These are phyloP conservation scores for Toxonevra muliebris DNA, from an alignment of 2,888 invertebrate genomes.

Conservation along the genomic window DNA sequence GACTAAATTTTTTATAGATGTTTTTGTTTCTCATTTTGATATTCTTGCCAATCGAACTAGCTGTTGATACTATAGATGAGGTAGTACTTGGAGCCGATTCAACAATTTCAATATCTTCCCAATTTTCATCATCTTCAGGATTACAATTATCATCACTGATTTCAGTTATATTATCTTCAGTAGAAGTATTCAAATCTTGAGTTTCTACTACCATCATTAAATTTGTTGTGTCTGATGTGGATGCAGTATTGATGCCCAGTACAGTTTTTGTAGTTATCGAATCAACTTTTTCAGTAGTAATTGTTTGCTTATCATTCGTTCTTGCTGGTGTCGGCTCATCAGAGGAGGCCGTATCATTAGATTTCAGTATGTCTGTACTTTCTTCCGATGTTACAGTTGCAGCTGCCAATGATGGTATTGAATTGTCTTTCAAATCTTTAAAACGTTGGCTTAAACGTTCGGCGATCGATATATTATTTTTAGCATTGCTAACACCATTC, in stretches of 20 bases:
- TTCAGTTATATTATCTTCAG: too few species aligned
- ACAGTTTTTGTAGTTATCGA: not conserved
- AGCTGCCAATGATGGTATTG: not conserved
- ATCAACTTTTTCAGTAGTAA: slow-evolving; percentile 25
- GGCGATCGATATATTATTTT: slow-evolving; percentile 46
- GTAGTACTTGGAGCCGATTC: slow-evolving; percentile 36
- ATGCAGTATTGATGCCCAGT: slow-evolving; percentile 5
- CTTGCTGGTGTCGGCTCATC: too few species aligned
- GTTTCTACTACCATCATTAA: too few species aligned
- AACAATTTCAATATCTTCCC: slow-evolving; percentile 56
- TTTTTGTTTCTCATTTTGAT: slow-evolving; percentile 40
- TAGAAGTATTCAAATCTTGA: too few species aligned
- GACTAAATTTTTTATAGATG: slow-evolving; percentile 46
- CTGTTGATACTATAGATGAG: slow-evolving; percentile 16
- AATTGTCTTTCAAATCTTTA: slow-evolving; percentile 42
- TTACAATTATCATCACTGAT: not conserved
- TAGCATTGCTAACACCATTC: slow-evolving; percentile 20
- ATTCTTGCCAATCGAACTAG: slow-evolving; percentile 18
- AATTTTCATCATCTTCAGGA: slow-evolving; percentile 51
- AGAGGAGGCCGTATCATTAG: not conserved
- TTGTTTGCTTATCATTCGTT: not conserved
- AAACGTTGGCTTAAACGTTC: slow-evolving; percentile 51
- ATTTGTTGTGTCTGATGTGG: not conserved
- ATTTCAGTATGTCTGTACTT: not conserved
- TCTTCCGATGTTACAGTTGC: not conserved